Base-by-base conservation (phyloP, 2,797 vertebrate genomes). In the Thripadectes ignobilis region DNA sequence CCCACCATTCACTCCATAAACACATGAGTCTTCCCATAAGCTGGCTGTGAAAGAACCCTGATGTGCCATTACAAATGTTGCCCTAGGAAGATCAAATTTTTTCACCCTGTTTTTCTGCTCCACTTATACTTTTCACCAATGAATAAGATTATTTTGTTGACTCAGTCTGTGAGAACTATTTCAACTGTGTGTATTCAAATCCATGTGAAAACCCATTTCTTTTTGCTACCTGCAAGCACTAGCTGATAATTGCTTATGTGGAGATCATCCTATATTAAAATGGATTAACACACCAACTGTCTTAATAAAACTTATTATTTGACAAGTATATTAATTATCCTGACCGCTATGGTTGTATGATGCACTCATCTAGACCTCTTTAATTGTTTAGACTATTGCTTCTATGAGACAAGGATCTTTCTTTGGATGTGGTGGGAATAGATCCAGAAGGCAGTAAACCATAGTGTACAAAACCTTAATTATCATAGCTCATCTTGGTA, bases 361-460 rank as follows among this genome's bases (percentile, higher is more conserved):
- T 88, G 27, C 55, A 67, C 23, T 94, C 45, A 65, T 61, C n/a
- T 65, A 92, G 62, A 65, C 26, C 36, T 88, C 59, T 89, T 92
- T 62, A 91, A 55, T 85, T 80, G 51, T 78, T 84, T 92, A 76
- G 23, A 39, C 32, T 85, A 29, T 61, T 91, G 45, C 5, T 79
- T 62, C 38, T 61, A 6, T 77, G 29, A 96, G 82, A 89, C 85
- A 96, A 93, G 9, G 46, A 93, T 92, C 92, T 92, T 89, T 46
- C 55, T 80, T 85, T 59, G 68, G 20, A 79, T 85, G 85, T 89
- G 85, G 85, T 91, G 58, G 93, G 55, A 84, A 67, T 73, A 84
- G 78, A 91, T 73, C 59, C 79, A 92, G 85, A 78, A 96, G 63
- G 49, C 38, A 91, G 21, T 75, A 85, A 89, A n/a, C 30, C 68